Conservation (phyloP, 1,140 invertebrate genomes). For the Hermatobates lingyangjiaoensis region DNA sequence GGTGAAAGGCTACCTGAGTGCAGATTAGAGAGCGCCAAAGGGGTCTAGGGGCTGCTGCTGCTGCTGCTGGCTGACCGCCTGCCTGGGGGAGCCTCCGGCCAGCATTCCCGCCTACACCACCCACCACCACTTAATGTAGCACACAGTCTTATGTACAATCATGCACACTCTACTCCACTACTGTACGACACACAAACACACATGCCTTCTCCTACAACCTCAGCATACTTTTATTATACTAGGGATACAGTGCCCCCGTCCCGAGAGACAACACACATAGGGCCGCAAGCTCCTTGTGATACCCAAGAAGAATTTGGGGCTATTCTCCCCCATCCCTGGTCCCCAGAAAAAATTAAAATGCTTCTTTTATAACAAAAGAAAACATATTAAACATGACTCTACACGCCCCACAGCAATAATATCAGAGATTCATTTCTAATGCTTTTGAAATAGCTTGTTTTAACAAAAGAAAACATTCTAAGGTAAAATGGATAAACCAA, state of each 20-base stretch:
- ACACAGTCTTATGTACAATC: not conserved
- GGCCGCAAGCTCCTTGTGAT: not conserved
- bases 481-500: too few species aligned
- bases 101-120: constrained; percentile 10
- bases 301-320: not conserved
- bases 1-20: too few species aligned
- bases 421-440: too few species aligned
- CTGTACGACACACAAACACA: not conserved
- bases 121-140: not conserved
- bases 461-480: too few species aligned
- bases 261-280: not conserved
- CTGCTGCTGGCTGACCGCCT: constrained; percentile 8
- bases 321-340: too few species aligned
- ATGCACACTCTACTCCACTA: not conserved
- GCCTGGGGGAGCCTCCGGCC: constrained; percentile 13
- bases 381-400: too few species aligned
- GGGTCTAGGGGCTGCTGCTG: constrained; percentile 18
- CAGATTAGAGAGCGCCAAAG: constrained; percentile 21
- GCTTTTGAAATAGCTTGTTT: too few species aligned
- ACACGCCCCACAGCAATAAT: too few species aligned
- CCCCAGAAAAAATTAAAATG: too few species aligned
- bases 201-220: not conserved
- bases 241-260: not conserved
- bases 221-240: not conserved
- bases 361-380: too few species aligned